Base-by-base conservation (phyloP, 2,797 vertebrate species). In the Australoheros facetus region DNA sequence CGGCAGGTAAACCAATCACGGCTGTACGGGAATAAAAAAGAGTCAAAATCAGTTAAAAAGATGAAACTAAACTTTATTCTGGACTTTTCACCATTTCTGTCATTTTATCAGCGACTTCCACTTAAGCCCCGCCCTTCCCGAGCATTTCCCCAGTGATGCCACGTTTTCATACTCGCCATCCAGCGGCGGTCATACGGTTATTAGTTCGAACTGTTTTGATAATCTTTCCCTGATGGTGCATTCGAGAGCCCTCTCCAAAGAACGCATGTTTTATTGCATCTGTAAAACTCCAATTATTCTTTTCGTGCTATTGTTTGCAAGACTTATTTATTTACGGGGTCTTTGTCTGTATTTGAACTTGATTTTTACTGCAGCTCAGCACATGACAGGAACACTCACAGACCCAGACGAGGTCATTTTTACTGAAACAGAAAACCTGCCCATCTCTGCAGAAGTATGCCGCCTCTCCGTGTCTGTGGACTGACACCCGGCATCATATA, bases 311-410 rank as follows among this genome's bases (percentile, higher is more conserved):
- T 75, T 34, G 56, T 77, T 83, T 75, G 59, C 32, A 21, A 59
- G 26, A 86, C 78, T 66, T 81, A 77, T 89, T 79, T 72, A 70
- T 79, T 62, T 72, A 23, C 48, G 71, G 57, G 60, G 19, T 79
- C 56, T 71, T 56, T 23, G 45, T 51, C 42, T 51, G 42, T 51
- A 53, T 75, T 73, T 59, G 5, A 62, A 51, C 37, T 45, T 66
- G 51, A 19, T 59, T 82, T 85, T 81, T 74, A 62, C 73, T 85
- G 54, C 23, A 11, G 42, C 30, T 14, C 34, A 37, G 48, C 10
- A 21, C 51, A 26, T 16, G 48, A 16, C 5, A 23, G 45, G 16
- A 59, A 32, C 26, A 53, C 45, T 69, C 64, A 19, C 10, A 69
- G 42, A 69, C 17, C 19, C 42, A 1, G 26, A 53, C 45, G 64